Evolutionary conservation across 2,888 invertebrate genomes (phyloP), one percentile per base, ranked within the genome.

Genomic region (Plusia festucae): DNA sequence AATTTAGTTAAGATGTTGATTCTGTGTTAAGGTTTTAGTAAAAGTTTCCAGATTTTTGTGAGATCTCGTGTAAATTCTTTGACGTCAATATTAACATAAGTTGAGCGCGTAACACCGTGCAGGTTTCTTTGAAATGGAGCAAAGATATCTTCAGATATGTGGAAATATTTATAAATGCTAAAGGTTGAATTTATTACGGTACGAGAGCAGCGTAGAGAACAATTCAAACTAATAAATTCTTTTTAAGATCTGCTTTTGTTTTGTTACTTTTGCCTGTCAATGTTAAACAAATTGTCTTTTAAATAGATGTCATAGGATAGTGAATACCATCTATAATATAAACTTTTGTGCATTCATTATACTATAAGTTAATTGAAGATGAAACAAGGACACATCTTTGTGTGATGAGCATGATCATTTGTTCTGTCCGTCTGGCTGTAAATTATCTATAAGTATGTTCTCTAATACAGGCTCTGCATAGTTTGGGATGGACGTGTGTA

Each of bases 101-200:
- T 59, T 75, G 64, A 55, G 61, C 62, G 49, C 70, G 60, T 40
- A 27, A 51, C 62, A 65, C 60, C 68, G 63, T 61, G 60, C 59
- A 54, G 46, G 54, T 69, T 66, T 60, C 77, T 74, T 75, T 69
- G 71, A 66, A 55, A 46, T 20, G 44, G 54, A 60, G 59, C 65
- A 49, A 34, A n/a, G 53, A 57, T 53, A 58, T 56, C 54, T 52
- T 52, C 57, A 62, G 63, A 65, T 68, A 65, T 60, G 61, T 40
- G 49, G 52, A 59, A 56, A 71, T 75, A 78, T 77, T 66, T 67
- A 66, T 53, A 76, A 63, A 76, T 73, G 72, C 63, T 76, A 71
- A 73, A 71, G 52, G 72, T 66, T 55, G 76, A 73, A 73, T 73
- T 66, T 76, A 76, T 73, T 65, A 61, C 32, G 53, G 46, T 55